phyloP scores from a whole-genome alignment of 2,113 vertebrate genomes.

The Cynopterus brachyotis region DNA sequence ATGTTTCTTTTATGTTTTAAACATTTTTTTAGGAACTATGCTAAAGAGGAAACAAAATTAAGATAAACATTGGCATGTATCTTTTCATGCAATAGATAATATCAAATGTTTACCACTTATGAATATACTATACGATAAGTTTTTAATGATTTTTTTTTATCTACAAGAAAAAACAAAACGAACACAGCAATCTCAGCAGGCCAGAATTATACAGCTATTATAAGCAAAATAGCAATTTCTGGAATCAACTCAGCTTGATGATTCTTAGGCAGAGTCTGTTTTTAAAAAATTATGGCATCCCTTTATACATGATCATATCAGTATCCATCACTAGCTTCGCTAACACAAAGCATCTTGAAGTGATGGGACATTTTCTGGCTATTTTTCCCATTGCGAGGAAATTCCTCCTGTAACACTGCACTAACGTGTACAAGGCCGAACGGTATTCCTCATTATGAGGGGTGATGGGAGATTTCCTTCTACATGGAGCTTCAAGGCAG shows the following conservation, averaged over 20 bases:
- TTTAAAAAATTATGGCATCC: neutral
- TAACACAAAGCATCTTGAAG: neutral
- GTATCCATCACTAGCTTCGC: neutral
- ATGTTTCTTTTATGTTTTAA: constrained; percentile 55
- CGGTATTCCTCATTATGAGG: neutral
- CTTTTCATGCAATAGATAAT: constrained; percentile 49
- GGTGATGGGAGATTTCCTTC: neutral
- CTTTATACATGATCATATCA: neutral
- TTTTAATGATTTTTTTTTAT: constrained; percentile 49
- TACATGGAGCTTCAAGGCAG: neutral
- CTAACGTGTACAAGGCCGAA: constrained; percentile 18
- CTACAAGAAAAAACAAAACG: constrained; percentile 55
- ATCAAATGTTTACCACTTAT: constrained; percentile 44
- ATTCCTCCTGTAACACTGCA: neutral
- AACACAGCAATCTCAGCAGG: neutral
- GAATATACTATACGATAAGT: constrained; percentile 60
- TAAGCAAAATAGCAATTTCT: neutral
- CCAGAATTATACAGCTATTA: neutral
- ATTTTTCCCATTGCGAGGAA: constrained; percentile 2
- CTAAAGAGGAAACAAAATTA: constrained; percentile 39
- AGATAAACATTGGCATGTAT: constrained; percentile 45
- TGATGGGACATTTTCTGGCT: neutral
- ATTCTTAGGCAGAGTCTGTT: neutral
- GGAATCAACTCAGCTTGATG: neutral
- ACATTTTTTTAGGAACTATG: constrained; percentile 56